These are phyloP conservation scores for Paramisgurnus dabryanus DNA, from an alignment of 2,113 vertebrate species.

Conservation along the genomic window DNA sequence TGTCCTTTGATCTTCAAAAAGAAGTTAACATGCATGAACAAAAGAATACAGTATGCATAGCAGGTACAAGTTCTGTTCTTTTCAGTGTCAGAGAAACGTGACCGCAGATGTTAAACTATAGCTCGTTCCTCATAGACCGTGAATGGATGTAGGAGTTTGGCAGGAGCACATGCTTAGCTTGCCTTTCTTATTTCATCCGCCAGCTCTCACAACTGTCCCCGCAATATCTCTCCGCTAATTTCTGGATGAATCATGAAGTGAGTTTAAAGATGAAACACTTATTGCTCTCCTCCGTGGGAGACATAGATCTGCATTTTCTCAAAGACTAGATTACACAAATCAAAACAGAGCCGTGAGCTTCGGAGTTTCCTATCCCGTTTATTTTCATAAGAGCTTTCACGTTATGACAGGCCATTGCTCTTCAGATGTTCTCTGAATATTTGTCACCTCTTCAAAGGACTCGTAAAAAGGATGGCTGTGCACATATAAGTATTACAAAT, in stretches of 20 bases:
- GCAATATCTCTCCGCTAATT: conserved; percentile 44
- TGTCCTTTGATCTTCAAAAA: neutral
- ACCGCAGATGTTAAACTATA: conserved; percentile 2
- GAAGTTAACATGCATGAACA: neutral
- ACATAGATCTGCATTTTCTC: conserved; percentile 8
- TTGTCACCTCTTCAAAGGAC: conserved; percentile 26
- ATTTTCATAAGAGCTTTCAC: conserved; percentile 35
- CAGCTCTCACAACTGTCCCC: conserved; percentile 18
- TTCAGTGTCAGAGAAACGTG: neutral
- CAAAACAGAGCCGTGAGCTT: conserved; percentile 12
- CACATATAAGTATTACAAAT: neutral
- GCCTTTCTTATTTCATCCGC: conserved; percentile 37
- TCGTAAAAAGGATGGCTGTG: neutral
- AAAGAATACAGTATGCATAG: neutral
- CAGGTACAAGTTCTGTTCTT: neutral
- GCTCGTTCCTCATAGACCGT: neutral
- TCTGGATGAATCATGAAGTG: conserved; percentile 42
- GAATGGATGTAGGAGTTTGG: conserved; percentile 25
- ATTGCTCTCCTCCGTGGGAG: neutral
- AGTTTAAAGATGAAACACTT: conserved; percentile 38
- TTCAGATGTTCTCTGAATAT: conserved; percentile 18
- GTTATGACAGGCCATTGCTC: conserved; percentile 13
- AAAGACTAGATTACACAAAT: conserved; percentile 33
- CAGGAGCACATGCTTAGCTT: conserved; percentile 5
- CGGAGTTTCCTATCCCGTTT: neutral